phyloP scores from a whole-genome alignment of 1,140 invertebrate species.

The Lethocerus indicus region DNA sequence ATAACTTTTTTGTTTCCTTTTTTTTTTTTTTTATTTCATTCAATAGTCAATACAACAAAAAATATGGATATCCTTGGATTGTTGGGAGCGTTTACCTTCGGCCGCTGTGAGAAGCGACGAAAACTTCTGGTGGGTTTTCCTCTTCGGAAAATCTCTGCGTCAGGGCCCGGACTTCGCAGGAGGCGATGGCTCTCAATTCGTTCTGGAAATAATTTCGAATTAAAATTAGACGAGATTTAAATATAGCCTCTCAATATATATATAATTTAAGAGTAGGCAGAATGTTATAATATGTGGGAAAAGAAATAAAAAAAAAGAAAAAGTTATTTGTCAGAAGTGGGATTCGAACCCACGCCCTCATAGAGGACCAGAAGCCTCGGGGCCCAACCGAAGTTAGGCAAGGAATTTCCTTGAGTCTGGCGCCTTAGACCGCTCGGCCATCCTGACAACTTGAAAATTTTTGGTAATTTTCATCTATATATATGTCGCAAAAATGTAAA shows the following conservation, averaged over 20 bases:
- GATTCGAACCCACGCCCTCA: conserved; percentile 76
- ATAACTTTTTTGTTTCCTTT: too few relatives aligned
- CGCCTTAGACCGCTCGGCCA: conserved; percentile 40
- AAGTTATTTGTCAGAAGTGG: conserved; percentile 62
- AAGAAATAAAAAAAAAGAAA: conserved; percentile 21
- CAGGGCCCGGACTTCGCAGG: conserved; percentile 3
- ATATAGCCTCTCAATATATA: not conserved
- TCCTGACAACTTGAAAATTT: too few relatives aligned
- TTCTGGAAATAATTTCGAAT: conserved; percentile 4
- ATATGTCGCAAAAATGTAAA: too few relatives aligned
- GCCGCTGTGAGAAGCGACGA: too few relatives aligned
- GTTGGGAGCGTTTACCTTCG: too few relatives aligned
- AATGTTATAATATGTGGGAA: not conserved
- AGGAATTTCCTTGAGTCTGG: conserved; percentile 43
- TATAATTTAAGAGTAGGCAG: not conserved
- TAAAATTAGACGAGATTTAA: too few relatives aligned
- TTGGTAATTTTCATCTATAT: too few relatives aligned
- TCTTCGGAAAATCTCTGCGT: not conserved
- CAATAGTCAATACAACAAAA: too few relatives aligned
- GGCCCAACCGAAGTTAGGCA: conserved; percentile 16
- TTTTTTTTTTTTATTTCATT: too few relatives aligned
- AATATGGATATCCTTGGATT: too few relatives aligned
- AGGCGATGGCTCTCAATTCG: conserved; percentile 1
- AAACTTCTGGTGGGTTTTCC: conserved; percentile 2
- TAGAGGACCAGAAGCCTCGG: conserved; percentile 46